Base-by-base conservation (phyloP, 2,888 invertebrate genomes). In the Ligdia adustata region DNA sequence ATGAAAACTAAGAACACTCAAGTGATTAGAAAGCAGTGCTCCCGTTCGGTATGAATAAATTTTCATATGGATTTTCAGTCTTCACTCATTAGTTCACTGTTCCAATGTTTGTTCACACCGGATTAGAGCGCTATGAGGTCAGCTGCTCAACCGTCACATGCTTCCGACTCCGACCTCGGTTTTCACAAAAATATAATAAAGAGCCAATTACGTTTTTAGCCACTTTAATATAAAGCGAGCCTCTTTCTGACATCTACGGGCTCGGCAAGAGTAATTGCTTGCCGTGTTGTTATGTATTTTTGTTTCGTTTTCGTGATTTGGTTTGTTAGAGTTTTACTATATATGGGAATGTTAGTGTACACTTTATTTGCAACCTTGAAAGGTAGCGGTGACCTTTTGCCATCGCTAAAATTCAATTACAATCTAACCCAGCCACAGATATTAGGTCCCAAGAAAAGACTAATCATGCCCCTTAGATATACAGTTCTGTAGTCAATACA, bases 271-370 rank as follows among this genome's bases (percentile, higher is more conserved):
- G 42, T 43, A 29, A 43, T 43, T 28, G 42, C 28, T 35, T 15
- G 42, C 34, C 11, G 34, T 14, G 42, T 38, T 45, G 46, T 52
- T 41, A 50, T 54, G 37, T 40, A 42, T 46, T 24, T 37, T 52
- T 41, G 26, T 37, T 38, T 37, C 41, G 55, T 61, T 53, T 50
- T 43, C 41, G 39, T 47, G 55, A 11, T 13, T 14, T 5, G 32
- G 9, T 34, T 9, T n/a, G 13, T 22, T 34, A 20, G 29, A 31
- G 1, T 22, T 22, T 22, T 22, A 22, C n/a, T n/a, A n/a, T n/a
- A n/a, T n/a, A n/a, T n/a, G n/a, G n/a, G n/a, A n/a, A n/a, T n/a
- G n/a, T n/a, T n/a, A n/a, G 22, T 22, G 22, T 22, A 2, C 3
- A 5, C 22, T 22, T 22, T n/a, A n/a, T n/a, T n/a, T n/a, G n/a